These are phyloP conservation scores for Venturia canescens DNA, from an alignment of 1,140 invertebrate genomes.

Conservation along the genomic window DNA sequence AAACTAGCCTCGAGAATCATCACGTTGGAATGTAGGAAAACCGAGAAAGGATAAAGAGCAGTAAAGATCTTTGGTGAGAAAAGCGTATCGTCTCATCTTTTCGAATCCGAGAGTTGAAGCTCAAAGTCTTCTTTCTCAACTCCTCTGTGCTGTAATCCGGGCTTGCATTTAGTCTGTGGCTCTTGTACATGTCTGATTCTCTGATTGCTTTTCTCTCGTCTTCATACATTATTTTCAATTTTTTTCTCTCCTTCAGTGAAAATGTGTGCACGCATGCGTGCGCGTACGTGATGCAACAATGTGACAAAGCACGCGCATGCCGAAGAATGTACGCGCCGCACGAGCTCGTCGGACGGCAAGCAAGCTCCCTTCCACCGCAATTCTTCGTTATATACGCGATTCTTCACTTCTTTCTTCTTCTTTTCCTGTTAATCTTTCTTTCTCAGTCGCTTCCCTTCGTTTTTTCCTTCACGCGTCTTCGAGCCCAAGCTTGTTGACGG, in stretches of 20 bases:
- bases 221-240: neutral
- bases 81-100: neutral
- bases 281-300: neutral
- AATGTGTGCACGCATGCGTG: no score
- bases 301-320: slow-evolving; percentile 34
- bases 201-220: neutral
- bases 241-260: neutral
- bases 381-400: slow-evolving; percentile 25
- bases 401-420: neutral
- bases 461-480: neutral
- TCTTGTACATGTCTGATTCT: neutral
- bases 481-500: neutral
- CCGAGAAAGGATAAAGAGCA: neutral
- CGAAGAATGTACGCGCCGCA: slow-evolving; percentile 33
- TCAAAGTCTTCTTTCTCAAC: neutral
- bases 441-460: neutral
- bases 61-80: neutral
- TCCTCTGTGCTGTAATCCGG: neutral
- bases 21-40: neutral
- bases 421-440: neutral
- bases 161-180: neutral
- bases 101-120: slow-evolving; percentile 7
- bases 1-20: neutral
- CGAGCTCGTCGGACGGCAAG: slow-evolving; percentile 5
- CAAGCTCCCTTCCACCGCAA: neutral